Percentiles rank a stretch among this genome's conserved stretches.
Evolutionary conservation across 2,113 vertebrate species (phyloP).

Genomic region (Neolamprologus hecqui): DNA sequence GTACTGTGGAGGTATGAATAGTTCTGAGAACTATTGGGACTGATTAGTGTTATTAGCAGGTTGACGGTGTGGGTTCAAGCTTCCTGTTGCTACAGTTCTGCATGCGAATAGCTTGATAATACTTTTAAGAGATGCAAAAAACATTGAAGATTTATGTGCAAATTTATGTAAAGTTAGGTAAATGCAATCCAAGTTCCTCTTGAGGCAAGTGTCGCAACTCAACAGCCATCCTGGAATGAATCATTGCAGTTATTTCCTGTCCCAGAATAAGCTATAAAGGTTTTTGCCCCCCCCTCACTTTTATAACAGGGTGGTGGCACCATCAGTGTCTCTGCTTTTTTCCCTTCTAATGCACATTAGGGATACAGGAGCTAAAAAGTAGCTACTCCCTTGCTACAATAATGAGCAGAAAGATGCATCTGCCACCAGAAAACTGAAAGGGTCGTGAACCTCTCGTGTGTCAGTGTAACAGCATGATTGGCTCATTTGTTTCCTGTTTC

Average conservation of each 20-base stretch:
- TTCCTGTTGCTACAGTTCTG: background rate
- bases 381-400: background rate
- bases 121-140: background rate
- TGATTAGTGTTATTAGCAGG: background rate
- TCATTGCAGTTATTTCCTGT: background rate
- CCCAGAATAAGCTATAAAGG: background rate
- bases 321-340: background rate
- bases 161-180: background rate
- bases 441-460: background rate
- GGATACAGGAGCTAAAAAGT: background rate
- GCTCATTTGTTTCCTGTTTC: background rate
- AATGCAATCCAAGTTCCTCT: background rate
- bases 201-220: background rate
- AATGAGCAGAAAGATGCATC: background rate
- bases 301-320: background rate
- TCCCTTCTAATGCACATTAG: background rate
- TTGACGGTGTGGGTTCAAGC: background rate
- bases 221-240: background rate
- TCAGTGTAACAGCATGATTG: background rate
- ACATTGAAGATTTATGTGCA: background rate
- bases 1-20: background rate
- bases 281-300: background rate
- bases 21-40: background rate
- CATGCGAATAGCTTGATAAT: background rate
- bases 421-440: background rate